Evolutionary conservation across 1,140 invertebrate genomes (phyloP), one percentile per base, ranked within the genome.

Genomic region (Tetramorium parvispinum): DNA sequence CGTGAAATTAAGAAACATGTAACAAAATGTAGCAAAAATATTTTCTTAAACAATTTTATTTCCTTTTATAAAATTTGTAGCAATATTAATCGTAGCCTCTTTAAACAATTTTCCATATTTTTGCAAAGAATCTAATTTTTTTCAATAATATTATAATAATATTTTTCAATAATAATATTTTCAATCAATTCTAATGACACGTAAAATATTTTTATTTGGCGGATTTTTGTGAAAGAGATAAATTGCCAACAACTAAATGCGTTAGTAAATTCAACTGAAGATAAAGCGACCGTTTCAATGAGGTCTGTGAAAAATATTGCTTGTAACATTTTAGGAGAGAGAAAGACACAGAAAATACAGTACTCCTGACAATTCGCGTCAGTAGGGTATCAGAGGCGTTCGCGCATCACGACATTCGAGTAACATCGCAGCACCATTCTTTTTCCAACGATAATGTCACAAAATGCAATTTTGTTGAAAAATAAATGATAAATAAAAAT

Each of bases 281-380:
- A 79, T 51, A 65, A 65, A 78, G 32, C 43, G 27, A 51, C 4
- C 2, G 27, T 79, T 68, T 51, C 27, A 79, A 66, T 53, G 7
- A 79, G 53, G 0, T n/a, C 7, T 53, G 8, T 13, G 27, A 53
- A 79, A 79, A 53, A 79, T 79, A 79, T 68, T 79, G 32, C 27
- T 3, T n/a, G 27, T n/a, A 53, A 10, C 2, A 57, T 57, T 57
- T 37, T 43, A 7, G n/a, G 27, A 51, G 21, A 43, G 40, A 46
- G 6, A 21, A 18, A 27, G 40, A 43, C 1, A 78, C 37, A 6
- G 27, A 32, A 3, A 32, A 32, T 57, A 57, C 16, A 37, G 70
- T 37, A 7, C 13, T 66, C 2, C 2, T 57, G 24, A 71, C 70
- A 57, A 57, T 57, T n/a, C 10, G 16, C 27, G n/a, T 66, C 27